phyloP scores from a whole-genome alignment of 2,113 vertebrate genomes.

The Galbula dea region DNA sequence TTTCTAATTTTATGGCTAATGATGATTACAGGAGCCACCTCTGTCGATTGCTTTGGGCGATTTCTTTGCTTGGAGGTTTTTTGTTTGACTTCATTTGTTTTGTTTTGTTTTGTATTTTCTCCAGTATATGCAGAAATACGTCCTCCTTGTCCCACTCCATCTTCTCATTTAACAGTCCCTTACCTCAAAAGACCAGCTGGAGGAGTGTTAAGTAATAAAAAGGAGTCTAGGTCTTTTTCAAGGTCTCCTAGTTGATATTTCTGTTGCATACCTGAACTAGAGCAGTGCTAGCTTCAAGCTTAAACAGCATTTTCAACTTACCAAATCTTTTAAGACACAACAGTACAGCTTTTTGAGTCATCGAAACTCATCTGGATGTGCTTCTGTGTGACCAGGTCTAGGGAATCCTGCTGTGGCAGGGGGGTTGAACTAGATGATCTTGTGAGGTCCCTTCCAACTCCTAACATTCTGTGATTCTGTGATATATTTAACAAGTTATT shows the following conservation, averaged over 20 bases:
- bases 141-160: background rate
- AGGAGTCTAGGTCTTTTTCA: background rate
- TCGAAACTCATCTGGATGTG: too few relatives aligned
- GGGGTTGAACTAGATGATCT: too few relatives aligned
- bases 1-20: background rate
- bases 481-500: background rate
- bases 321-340: background rate
- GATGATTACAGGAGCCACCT: background rate
- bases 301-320: background rate
- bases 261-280: background rate
- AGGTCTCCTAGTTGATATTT: background rate
- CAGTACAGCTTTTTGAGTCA: background rate
- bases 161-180: background rate
- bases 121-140: background rate
- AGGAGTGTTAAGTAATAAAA: background rate
- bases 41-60: background rate
- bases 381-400: too few relatives aligned
- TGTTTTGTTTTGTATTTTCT: background rate
- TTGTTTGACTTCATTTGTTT: too few relatives aligned
- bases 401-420: too few relatives aligned
- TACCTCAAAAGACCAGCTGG: background rate
- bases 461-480: too few relatives aligned
- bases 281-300: background rate
- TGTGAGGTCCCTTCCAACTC: too few relatives aligned
- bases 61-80: background rate